Base-by-base conservation (phyloP, 2,113 vertebrate species). In the Oncorhynchus gorbuscha region DNA sequence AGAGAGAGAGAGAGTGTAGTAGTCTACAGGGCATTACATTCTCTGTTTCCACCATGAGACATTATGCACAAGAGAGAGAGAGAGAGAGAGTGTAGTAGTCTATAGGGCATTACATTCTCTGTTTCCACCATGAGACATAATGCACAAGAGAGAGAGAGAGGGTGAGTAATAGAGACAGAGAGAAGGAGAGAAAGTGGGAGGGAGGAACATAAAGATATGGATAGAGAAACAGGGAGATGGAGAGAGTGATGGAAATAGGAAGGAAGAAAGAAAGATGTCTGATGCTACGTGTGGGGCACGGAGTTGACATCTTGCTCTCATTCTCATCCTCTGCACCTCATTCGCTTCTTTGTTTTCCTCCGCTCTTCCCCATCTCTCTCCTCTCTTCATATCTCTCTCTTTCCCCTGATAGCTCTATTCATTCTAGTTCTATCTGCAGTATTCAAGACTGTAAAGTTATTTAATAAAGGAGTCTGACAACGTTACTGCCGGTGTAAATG, bases 111-210 rank as follows among this genome's bases (percentile, higher is more conserved):
- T 11, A 11, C 22, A 24, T 61, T 24, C 26, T 59, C 64, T 24
- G 74, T 83, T 83, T 79, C 71, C 75, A 55, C 74, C 30, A 59
- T 39, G 48, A 65, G 74, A 65, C 66, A 82, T 78, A 69, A 82
- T 85, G 77, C 80, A 82, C 24, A 24, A 24, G 24, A 75, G 55
- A 16, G 35, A 16, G 35, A 30, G 5, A 13, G 28, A 18, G 30
- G 13, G 28, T 5, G 28, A 3, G 28, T 13, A 8, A 26, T 11
- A 30, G 4, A 16, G 28, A 30, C 11, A 11, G 62, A 30, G 3
- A 30, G 28, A 68, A 1, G 30, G 22, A 6, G 3, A 24, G 32
- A 24, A 8, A 18, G 75, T n/a, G 59, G n/a, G n/a, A 22, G n/a
- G 9, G 18, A 22, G 59, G 18, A 20, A 58, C 4, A 20, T 2